Conservation (phyloP, 2,113 vertebrate species). For the Rissa tridactyla region DNA sequence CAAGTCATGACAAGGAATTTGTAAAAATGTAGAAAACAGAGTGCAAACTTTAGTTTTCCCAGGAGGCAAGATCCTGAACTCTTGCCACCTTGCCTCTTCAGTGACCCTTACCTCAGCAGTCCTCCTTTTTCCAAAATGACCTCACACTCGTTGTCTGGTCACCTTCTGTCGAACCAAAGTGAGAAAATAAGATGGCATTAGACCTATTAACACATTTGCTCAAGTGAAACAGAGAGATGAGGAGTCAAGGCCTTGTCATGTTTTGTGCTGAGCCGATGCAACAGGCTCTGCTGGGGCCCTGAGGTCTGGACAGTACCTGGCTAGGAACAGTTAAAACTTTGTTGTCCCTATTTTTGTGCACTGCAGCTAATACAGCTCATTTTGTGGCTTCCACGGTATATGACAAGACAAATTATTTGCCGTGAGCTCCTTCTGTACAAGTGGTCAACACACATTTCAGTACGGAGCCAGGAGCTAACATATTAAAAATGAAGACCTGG, state of each 20-base stretch:
- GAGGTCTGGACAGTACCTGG: slow-evolving; percentile 19
- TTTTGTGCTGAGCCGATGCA: slow-evolving; percentile 49
- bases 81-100: slow-evolving; percentile 81
- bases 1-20: background rate
- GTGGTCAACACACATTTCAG: slow-evolving; percentile 34
- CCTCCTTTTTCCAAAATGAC: slow-evolving; percentile 68
- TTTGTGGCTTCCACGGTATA: slow-evolving; percentile 8
- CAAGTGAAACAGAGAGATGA: slow-evolving; percentile 75
- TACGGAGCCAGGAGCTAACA: background rate
- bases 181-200: slow-evolving; percentile 90
- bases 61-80: slow-evolving; percentile 75
- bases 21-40: slow-evolving; percentile 17
- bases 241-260: slow-evolving; percentile 58
- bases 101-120: slow-evolving; percentile 75
- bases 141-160: slow-evolving; percentile 79
- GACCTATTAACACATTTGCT: slow-evolving; percentile 86
- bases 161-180: slow-evolving; percentile 81
- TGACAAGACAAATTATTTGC: slow-evolving; percentile 57
- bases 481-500: slow-evolving; percentile 30
- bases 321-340: slow-evolving; percentile 45
- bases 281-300: slow-evolving; percentile 55
- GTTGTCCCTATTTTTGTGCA: background rate
- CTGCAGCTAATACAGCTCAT: background rate
- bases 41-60: slow-evolving; percentile 22
- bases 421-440: background rate